Evolutionary conservation across 2,888 invertebrate genomes (phyloP), one percentile per base, ranked within the genome.

Genomic region (Punctoribates punctum): DNA sequence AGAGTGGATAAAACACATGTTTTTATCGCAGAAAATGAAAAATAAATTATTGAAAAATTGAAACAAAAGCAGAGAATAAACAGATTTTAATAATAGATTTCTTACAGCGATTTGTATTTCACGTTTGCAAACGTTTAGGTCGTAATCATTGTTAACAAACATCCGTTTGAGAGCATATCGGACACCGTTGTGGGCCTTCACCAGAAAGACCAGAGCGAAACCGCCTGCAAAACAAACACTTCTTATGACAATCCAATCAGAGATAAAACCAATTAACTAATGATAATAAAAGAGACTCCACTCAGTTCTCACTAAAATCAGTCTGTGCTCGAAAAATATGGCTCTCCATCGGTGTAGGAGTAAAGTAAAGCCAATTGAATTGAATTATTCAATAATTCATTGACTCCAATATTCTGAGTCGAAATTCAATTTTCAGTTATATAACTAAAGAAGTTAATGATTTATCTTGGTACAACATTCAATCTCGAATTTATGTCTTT

Each of bases 61-160:
- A 54, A 70, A 20, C 34, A 42, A 42, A 42, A 42, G 11, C 11
- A 42, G 42, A 42, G 42, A 42, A 42, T 42, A 42, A 42, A 42
- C 42, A 42, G 42, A 42, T 42, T 9, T 42, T 42, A 13, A 42
- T 42, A 42, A 42, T 42, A 42, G 42, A 42, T 42, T 54, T 60
- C 90, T 88, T 85, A 92, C 94, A 82, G 93, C 90, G 85, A 96
- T 94, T 85, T 93, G 92, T 83, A 93, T 92, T 86, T 95, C 95
- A 81, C 93, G 88, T 83, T 92, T 92, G 81, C 92, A 93, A 80
- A 93, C 91, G 83, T 90, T 90, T 81, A 96, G 87, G 85, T 94
- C 93, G 82, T 90, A 89, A 82, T 94, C 92, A 85, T 92, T 94
- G 85, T 94, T 94, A 81, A 95, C 94, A 84, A 92, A 93, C 90